These are phyloP conservation scores for Cyclophora albipunctata DNA, from an alignment of 2,888 invertebrate species.

Conservation along the genomic window DNA sequence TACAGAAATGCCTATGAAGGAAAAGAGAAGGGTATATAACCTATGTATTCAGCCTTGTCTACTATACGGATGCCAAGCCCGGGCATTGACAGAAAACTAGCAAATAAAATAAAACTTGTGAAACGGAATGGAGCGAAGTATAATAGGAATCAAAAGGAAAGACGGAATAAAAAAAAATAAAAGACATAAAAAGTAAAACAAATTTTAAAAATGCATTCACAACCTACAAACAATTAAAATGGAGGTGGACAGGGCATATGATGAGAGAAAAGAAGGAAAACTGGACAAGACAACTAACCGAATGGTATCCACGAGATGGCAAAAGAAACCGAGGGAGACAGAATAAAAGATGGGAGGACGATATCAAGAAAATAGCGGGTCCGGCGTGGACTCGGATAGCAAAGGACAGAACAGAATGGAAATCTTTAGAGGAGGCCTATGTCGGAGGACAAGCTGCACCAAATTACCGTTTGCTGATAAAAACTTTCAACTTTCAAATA, in stretches of 20 bases:
- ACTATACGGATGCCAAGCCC: slow-evolving; percentile 7
- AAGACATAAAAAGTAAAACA: slow-evolving; percentile 1
- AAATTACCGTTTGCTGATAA: too few species aligned
- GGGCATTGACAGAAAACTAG: slow-evolving; percentile 4
- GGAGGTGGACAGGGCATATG: slow-evolving; percentile 4
- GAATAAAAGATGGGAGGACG: slow-evolving; percentile 1
- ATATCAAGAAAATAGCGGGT: slow-evolving; percentile 1
- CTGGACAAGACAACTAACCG: slow-evolving; percentile 2
- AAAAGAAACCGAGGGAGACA: slow-evolving; percentile 1
- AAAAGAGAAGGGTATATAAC: slow-evolving; percentile 7
- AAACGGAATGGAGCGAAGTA: background rate
- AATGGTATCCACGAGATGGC: slow-evolving; percentile 3
- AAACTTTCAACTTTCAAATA: too few species aligned
- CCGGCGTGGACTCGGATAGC: slow-evolving; percentile 2
- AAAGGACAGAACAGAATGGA: slow-evolving; percentile 3
- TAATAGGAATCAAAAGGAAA: background rate
- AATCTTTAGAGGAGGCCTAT: slow-evolving; percentile 7
- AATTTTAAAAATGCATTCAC: background rate
- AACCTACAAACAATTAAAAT: slow-evolving; percentile 1
- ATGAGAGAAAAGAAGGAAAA: background rate
- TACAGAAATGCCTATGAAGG: slow-evolving; percentile 4
- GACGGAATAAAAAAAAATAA: background rate
- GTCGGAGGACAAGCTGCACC: slow-evolving; percentile 5
- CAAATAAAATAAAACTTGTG: background rate
- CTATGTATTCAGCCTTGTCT: slow-evolving; percentile 8